Evolutionary conservation across 2,797 vertebrate species (phyloP).

Genomic region (Gambusia yucatana): DNA sequence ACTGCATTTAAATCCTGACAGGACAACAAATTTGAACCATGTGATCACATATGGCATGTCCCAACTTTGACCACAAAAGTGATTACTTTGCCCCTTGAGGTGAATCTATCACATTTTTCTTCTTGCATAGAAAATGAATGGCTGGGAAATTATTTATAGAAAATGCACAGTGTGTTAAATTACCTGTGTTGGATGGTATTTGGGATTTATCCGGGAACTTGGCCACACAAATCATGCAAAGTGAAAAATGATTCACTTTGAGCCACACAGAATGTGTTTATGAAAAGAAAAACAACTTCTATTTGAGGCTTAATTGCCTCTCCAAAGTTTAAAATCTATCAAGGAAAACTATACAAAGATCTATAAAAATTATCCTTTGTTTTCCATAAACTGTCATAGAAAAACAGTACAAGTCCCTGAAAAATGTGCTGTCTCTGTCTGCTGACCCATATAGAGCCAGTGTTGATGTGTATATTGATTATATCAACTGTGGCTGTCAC

Average conservation of each 20-base stretch:
- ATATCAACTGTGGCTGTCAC: conserved; percentile 67
- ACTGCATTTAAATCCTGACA: conserved; percentile 51
- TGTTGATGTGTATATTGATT: conserved; percentile 78
- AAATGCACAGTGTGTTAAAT: conserved; percentile 85
- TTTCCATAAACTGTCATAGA: conserved; percentile 51
- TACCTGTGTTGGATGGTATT: conserved; percentile 77
- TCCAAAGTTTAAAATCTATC: conserved; percentile 47
- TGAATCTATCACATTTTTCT: conserved; percentile 81
- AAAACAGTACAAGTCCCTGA: conserved; percentile 38
- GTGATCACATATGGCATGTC: conserved; percentile 85
- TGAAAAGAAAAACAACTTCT: conserved; percentile 54
- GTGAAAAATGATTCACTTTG: conserved; percentile 71
- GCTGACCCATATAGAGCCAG: conserved; percentile 67
- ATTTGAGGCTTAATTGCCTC: conserved; percentile 61
- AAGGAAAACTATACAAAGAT: conserved; percentile 51
- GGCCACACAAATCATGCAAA: conserved; percentile 81
- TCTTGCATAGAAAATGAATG: conserved; percentile 84
- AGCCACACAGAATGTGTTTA: conserved; percentile 47
- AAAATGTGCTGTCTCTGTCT: conserved; percentile 60
- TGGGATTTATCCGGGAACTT: conserved; percentile 82
- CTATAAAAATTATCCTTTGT: conserved; percentile 54
- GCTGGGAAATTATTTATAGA: conserved; percentile 87
- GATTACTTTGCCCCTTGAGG: conserved; percentile 80
- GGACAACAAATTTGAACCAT: conserved; percentile 74
- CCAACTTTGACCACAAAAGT: conserved; percentile 84